These are phyloP conservation scores for Charadrius vociferus DNA, from an alignment of 2,113 vertebrate species.

Conservation along the genomic window DNA sequence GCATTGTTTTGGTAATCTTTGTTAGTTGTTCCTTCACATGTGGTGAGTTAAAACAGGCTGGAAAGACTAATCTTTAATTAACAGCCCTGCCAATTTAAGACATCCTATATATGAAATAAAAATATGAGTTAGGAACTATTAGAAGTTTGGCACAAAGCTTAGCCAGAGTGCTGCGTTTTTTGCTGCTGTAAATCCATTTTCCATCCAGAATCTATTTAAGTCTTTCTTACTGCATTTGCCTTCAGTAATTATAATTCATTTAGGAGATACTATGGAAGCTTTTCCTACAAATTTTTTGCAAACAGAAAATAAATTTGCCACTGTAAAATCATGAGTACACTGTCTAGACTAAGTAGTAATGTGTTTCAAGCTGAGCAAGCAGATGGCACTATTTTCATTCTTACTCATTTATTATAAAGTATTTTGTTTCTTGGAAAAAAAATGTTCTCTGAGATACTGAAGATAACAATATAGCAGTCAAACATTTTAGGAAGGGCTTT, in stretches of 20 bases:
- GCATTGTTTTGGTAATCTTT: not conserved
- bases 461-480: not conserved
- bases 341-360: not conserved
- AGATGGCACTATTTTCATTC: slow-evolving; percentile 35
- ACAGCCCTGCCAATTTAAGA: not conserved
- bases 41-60: not conserved
- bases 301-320: not conserved
- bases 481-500: not conserved
- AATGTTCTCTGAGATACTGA: not conserved
- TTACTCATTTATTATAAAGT: not conserved
- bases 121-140: not conserved
- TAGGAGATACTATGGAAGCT: not conserved
- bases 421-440: not conserved
- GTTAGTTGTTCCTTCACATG: not conserved
- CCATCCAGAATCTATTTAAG: not conserved
- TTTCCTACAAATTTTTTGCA: not conserved
- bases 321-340: not conserved
- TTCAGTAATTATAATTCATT: not conserved
- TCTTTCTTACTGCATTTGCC: not conserved
- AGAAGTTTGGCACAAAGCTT: not conserved
- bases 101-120: not conserved
- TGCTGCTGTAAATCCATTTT: not conserved
- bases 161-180: not conserved
- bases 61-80: not conserved
- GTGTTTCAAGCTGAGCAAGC: slow-evolving; percentile 17